These are phyloP conservation scores for Myodes glareolus DNA, from an alignment of 2,113 vertebrate genomes.

Conservation along the genomic window DNA sequence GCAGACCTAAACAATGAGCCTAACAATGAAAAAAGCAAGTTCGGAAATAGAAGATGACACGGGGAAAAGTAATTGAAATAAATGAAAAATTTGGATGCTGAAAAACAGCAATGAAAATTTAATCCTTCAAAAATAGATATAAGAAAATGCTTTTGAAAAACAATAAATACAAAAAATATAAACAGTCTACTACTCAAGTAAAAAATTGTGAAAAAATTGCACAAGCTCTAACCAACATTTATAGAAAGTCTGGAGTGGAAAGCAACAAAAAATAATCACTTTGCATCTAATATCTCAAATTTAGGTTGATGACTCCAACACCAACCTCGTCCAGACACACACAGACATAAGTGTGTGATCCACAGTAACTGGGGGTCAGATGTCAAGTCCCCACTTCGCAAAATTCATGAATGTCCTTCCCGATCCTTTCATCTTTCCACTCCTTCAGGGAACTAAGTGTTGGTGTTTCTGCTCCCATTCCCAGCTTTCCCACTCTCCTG, in stretches of 20 bases:
- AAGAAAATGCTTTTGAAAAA: conserved; percentile 39
- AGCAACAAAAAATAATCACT: conserved; percentile 60
- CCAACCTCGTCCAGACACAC: not conserved
- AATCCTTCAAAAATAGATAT: conserved; percentile 47
- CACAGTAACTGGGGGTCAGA: not conserved
- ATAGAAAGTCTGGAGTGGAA: conserved; percentile 70
- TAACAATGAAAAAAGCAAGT: conserved; percentile 69
- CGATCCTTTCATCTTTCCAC: not conserved
- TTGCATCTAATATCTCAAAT: conserved; percentile 80
- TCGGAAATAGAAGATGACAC: not conserved
- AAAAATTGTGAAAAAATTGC: conserved; percentile 58
- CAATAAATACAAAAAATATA: conserved; percentile 55
- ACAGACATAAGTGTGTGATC: not conserved
- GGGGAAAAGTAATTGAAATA: not conserved
- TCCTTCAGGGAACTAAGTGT: not conserved
- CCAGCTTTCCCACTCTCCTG: not conserved
- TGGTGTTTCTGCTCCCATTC: not conserved
- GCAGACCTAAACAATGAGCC: conserved; percentile 57
- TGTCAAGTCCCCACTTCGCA: not conserved
- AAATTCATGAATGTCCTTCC: not conserved
- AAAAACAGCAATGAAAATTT: conserved; percentile 54
- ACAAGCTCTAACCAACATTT: conserved; percentile 63
- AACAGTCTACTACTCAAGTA: conserved; percentile 39
- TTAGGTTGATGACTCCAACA: conserved; percentile 74
- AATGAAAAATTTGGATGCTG: conserved; percentile 47